Evolutionary conservation across 2,888 invertebrate genomes (phyloP).

Genomic region (Trimorus sp.): DNA sequence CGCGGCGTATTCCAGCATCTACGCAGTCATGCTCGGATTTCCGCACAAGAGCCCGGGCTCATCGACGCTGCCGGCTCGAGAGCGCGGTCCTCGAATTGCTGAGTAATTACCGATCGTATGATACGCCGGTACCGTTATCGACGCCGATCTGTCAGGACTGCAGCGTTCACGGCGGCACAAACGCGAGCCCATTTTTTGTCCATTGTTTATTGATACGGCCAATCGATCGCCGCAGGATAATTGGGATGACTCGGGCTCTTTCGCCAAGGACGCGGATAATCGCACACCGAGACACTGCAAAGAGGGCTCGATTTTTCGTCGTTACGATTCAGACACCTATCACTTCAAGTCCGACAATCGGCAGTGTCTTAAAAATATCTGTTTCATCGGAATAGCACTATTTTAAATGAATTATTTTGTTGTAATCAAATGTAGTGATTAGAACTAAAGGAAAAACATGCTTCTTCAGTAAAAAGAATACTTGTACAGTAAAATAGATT

Average conservation of each 20-base stretch:
- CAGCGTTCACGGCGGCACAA: not conserved
- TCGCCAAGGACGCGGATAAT: slow-evolving; percentile 32
- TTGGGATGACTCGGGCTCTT: slow-evolving; percentile 24
- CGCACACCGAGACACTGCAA: not conserved
- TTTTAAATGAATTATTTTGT: no score
- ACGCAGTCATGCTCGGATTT: slow-evolving; percentile 49
- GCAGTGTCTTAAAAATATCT: no score
- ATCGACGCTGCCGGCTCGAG: slow-evolving; percentile 39
- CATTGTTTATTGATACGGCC: slow-evolving; percentile 36
- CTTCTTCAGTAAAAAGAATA: no score
- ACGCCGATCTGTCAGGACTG: slow-evolving; percentile 46
- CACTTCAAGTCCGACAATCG: no score
- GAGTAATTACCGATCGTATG: slow-evolving; percentile 59
- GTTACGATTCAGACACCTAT: no score
- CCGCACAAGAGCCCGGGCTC: slow-evolving; percentile 21
- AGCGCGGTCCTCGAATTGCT: slow-evolving; percentile 49
- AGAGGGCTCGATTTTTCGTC: no score
- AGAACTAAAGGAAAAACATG: no score
- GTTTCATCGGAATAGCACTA: no score
- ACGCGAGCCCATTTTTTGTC: slow-evolving; percentile 13
- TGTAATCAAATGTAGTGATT: no score
- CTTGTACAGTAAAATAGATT: no score
- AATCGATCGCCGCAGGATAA: slow-evolving; percentile 25
- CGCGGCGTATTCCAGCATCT: slow-evolving; percentile 27
- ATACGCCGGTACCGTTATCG: slow-evolving; percentile 59